Base-by-base conservation (phyloP, 2,888 invertebrate species). In the Ormyrus pomaceus region DNA sequence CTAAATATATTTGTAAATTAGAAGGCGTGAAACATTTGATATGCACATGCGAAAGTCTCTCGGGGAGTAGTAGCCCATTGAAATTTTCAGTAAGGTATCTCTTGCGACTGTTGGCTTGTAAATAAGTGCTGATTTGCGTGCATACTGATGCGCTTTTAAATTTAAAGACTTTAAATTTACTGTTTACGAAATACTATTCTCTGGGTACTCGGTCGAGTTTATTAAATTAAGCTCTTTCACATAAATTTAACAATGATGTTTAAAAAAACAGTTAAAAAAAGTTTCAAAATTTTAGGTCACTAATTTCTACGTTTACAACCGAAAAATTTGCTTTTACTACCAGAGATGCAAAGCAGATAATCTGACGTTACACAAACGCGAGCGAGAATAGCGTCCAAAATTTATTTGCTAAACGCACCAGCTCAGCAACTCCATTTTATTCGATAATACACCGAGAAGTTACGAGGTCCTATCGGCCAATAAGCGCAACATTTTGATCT, bases 11-110 rank as follows among this genome's bases (percentile, higher is more conserved):
- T 79, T 64, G 76, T 55, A 72, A 80, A 76, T 80, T 66, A 66
- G 71, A 61, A 70, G 80, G 71, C 71, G 76, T 79, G 58, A 71
- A 71, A n/a, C 48, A 75, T 65, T 75, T 71, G 70, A 34, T 34
- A 34, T 34, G 34, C 34, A 34, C 34, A 34, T 34, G 34, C 34
- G 34, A 34, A 34, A 34, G 34, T 34, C 34, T 0, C 34, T 34
- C 34, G 34, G 34, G 34, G 34, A 34, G 34, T 34, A 34, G 34
- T 34, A 34, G 34, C 34, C 59, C 59, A 78, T 78, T 78, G 59
- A 72, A 61, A 78, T 61, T 66, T 72, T 34, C 65, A 19, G 46
- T 34, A 34, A 34, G 34, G 34, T 19, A 3, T 34, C 34, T 34
- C 53, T 11, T 8, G 34, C n/a, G 34, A 34, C 34, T 4, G 34